Evolutionary conservation across 2,888 invertebrate genomes (phyloP).

Genomic region (Ethmia dodecea): DNA sequence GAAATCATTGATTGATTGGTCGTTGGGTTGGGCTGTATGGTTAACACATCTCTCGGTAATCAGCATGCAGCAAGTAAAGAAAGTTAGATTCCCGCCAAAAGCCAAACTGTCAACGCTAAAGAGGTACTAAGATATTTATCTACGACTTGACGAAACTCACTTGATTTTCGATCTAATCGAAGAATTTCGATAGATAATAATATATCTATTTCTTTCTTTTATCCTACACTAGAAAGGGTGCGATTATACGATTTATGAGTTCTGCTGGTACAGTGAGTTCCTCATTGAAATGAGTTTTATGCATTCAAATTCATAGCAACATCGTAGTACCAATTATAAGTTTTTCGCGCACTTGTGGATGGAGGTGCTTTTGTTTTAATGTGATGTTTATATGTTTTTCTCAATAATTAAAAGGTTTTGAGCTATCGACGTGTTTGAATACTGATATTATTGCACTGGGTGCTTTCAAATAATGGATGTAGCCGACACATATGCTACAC

Average conservation of each 20-base stretch:
- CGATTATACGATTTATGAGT: background rate
- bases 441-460: background rate
- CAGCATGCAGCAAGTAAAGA: background rate
- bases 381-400: background rate
- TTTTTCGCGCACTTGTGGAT: background rate
- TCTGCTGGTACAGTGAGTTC: no score
- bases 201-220: background rate
- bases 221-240: background rate
- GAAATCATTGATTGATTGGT: no score
- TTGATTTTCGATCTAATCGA: background rate
- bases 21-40: background rate
- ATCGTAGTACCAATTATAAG: background rate
- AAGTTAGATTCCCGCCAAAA: slow-evolving; percentile 20
- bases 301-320: background rate
- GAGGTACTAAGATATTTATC: background rate
- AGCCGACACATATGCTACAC: slow-evolving; percentile 84
- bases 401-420: background rate
- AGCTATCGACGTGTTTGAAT: background rate
- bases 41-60: no score
- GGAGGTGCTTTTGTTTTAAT: background rate
- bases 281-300: no score
- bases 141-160: background rate
- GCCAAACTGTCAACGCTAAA: slow-evolving; percentile 11
- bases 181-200: no score
- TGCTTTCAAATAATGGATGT: slow-evolving; percentile 86